Percentiles rank a stretch among this genome's conserved stretches.
These are phyloP conservation scores for Balearica regulorum DNA, from an alignment of 2,797 vertebrate genomes.

Conservation along the genomic window DNA sequence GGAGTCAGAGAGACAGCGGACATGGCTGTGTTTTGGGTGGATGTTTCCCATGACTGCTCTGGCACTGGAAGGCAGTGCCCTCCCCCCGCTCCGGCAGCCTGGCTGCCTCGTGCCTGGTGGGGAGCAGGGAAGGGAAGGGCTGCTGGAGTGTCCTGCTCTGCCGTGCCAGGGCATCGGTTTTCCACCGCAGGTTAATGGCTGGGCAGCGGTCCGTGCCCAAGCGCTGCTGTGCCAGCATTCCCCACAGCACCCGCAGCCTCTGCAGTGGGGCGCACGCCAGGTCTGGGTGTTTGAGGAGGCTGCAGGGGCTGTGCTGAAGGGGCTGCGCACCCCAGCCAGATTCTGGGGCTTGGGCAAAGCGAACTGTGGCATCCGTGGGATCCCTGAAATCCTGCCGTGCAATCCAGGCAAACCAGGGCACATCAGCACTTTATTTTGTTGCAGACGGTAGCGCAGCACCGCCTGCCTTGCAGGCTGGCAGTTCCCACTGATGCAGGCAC, in stretches of 20 bases:
- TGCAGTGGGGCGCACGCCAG: background rate
- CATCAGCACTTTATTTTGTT: background rate
- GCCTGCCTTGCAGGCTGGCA: background rate
- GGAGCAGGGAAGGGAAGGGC: background rate
- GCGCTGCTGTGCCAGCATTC: background rate
- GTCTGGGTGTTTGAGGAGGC: background rate
- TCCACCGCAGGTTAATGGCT: accelerated
- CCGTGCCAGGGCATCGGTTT: accelerated
- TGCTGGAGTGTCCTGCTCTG: background rate
- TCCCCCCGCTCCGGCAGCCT: background rate
- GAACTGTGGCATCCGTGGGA: background rate
- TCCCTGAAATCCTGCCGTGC: background rate
- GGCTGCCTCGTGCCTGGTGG: accelerated
- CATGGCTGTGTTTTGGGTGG: background rate
- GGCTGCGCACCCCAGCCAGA: accelerated
- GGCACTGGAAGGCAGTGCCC: background rate
- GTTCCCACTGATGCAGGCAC: background rate
- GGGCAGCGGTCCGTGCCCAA: accelerated
- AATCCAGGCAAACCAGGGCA: background rate
- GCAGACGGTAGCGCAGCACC: background rate
- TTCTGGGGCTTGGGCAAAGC: background rate
- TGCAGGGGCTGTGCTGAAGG: background rate
- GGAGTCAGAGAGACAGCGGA: background rate
- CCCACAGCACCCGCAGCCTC: background rate
- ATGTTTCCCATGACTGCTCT: background rate